Conservation (phyloP, 2,113 vertebrate genomes). For the Grallaria varia region DNA sequence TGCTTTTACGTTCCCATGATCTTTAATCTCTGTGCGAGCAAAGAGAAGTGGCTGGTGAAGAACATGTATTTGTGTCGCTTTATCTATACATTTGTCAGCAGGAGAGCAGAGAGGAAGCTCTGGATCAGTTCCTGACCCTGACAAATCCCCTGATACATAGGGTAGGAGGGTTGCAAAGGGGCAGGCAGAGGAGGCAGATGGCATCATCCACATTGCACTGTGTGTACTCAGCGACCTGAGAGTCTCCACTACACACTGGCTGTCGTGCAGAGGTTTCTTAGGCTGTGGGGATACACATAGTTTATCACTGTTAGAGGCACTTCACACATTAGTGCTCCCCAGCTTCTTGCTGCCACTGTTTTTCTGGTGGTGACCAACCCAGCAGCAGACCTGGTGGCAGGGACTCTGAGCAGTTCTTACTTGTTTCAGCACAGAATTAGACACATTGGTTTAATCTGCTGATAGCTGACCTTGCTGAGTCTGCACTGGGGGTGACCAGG, state of each 20-base stretch:
- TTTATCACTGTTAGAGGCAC: not conserved
- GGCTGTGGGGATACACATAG: not conserved
- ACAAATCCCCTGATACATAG: not conserved
- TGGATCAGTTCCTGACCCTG: not conserved
- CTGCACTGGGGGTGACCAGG: not conserved
- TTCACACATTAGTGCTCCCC: not conserved
- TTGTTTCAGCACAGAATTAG: not conserved
- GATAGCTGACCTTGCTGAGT: slow-evolving; percentile 1
- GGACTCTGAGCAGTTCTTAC: not conserved
- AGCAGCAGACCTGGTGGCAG: not conserved
- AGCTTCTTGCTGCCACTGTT: not conserved
- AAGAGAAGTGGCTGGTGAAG: not conserved
- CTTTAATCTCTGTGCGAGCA: not conserved
- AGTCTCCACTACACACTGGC: not conserved
- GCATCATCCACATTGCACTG: not conserved
- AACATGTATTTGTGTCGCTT: not conserved
- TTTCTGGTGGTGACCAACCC: not conserved
- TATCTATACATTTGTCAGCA: not conserved
- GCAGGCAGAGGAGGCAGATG: not conserved
- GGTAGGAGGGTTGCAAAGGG: not conserved
- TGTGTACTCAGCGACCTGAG: not conserved
- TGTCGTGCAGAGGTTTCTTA: not conserved
- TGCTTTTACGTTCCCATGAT: not conserved
- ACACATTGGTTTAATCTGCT: not conserved
- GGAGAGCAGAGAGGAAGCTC: not conserved